These are phyloP conservation scores for Podocnemis expansa DNA, from an alignment of 2,113 vertebrate genomes.

Conservation along the genomic window DNA sequence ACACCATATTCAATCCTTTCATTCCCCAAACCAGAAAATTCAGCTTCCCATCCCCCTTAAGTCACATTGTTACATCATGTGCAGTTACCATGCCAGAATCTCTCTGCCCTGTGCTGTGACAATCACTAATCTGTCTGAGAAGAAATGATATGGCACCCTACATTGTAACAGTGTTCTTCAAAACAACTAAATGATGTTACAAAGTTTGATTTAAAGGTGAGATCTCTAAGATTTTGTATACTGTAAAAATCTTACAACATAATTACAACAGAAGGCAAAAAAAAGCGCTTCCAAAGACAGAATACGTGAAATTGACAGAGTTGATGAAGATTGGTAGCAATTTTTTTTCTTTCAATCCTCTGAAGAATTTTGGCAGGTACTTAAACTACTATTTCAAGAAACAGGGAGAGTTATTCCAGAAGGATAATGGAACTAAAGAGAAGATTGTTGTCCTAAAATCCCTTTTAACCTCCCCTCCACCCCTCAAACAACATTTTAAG, in stretches of 20 bases:
- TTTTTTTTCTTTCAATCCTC: background rate
- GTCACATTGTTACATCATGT: background rate
- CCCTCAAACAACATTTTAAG: background rate
- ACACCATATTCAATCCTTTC: background rate
- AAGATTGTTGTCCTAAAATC: background rate
- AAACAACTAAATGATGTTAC: background rate
- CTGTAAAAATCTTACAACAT: background rate
- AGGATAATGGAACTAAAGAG: background rate
- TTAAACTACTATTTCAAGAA: background rate
- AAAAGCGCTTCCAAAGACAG: background rate
- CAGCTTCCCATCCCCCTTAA: background rate
- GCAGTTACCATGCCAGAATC: background rate
- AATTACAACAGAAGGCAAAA: background rate
- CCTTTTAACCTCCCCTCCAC: background rate
- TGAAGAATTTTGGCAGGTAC: background rate
- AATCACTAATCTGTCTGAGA: background rate
- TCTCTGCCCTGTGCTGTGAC: background rate
- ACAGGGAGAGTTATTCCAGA: background rate
- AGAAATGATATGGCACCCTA: background rate
- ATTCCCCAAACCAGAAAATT: background rate
- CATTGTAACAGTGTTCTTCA: background rate
- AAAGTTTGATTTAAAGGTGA: background rate
- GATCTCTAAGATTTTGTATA: background rate
- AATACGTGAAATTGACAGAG: background rate
- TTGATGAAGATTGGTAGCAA: background rate